Conservation (phyloP, 1,140 invertebrate genomes). For the Hestina assimilis region DNA sequence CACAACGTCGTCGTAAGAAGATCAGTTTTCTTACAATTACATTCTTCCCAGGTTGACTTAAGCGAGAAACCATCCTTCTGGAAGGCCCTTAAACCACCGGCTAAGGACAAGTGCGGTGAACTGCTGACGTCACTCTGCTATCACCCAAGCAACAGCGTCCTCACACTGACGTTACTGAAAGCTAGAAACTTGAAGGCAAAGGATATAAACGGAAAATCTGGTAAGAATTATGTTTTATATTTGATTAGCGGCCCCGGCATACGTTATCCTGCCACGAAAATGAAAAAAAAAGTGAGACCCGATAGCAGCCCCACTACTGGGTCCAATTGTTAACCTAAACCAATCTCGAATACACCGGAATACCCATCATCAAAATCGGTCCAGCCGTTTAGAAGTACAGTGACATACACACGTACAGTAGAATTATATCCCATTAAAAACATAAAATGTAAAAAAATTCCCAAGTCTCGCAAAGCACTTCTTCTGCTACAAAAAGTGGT, state of each 20-base stretch:
- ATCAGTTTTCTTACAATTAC: too few relatives aligned
- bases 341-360: too few relatives aligned
- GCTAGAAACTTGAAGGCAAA: constrained; percentile 95
- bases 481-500: too few relatives aligned
- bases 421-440: too few relatives aligned
- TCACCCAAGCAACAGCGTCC: constrained; percentile 92
- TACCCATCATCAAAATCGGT: too few relatives aligned
- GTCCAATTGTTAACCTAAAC: too few relatives aligned
- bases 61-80: constrained; percentile 94
- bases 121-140: constrained; percentile 94
- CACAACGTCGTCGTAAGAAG: too few relatives aligned
- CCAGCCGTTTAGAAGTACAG: too few relatives aligned
- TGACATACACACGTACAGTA: too few relatives aligned
- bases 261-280: background rate
- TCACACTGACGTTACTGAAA: constrained; percentile 93
- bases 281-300: background rate
- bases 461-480: too few relatives aligned
- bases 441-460: too few relatives aligned
- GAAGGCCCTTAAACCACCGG: constrained; percentile 94
- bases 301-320: too few relatives aligned
- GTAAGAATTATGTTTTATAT: constrained; percentile 76
- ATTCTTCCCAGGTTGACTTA: constrained; percentile 91
- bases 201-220: constrained; percentile 96
- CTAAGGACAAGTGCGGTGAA: constrained; percentile 95
- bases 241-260: background rate